Evolutionary conservation across 2,113 vertebrate genomes (phyloP).

Genomic region (Syngnathus scovelli): DNA sequence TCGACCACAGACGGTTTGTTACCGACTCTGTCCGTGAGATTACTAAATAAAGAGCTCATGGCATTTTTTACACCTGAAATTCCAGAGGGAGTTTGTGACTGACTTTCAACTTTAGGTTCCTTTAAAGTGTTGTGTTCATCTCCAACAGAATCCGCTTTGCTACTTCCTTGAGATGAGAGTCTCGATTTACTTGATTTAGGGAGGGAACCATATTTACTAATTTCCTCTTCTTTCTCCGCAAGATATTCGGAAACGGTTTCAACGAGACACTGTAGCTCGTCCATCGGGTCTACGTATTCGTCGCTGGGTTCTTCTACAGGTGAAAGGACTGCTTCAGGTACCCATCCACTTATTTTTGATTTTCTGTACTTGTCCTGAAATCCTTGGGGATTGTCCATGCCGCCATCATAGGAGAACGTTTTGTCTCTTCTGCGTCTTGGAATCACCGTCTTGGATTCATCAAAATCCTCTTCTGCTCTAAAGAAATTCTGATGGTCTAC

Average conservation of each 20-base stretch:
- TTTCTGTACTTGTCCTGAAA: slow-evolving; percentile 54
- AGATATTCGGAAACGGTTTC: slow-evolving; percentile 96
- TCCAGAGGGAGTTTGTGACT: slow-evolving; percentile 44
- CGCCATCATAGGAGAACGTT: slow-evolving; percentile 39
- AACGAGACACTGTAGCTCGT: slow-evolving; percentile 91
- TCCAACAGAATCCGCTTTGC: slow-evolving; percentile 57
- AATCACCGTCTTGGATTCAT: slow-evolving; percentile 62
- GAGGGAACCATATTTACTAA: slow-evolving; percentile 82
- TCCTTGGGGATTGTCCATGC: slow-evolving; percentile 47
- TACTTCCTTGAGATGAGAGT: slow-evolving; percentile 60
- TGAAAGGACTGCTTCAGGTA: slow-evolving; percentile 68
- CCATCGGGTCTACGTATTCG: slow-evolving; percentile 83
- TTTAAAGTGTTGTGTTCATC: slow-evolving; percentile 56
- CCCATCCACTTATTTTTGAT: slow-evolving; percentile 56
- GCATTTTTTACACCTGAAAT: slow-evolving; percentile 78
- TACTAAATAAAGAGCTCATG: slow-evolving; percentile 80
- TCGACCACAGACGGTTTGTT: slow-evolving; percentile 71
- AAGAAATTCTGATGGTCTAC: slow-evolving; percentile 69
- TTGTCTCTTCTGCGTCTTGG: slow-evolving; percentile 33
- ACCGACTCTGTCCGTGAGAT: slow-evolving; percentile 80
- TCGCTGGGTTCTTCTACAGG: slow-evolving; percentile 78
- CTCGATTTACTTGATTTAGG: slow-evolving; percentile 72
- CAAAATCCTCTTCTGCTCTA: slow-evolving; percentile 70
- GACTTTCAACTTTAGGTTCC: slow-evolving; percentile 46
- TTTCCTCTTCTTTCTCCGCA: slow-evolving; percentile 95